Percentiles rank a stretch among this genome's conserved stretches.
These are phyloP conservation scores for Drosophila nikananu DNA, from an alignment of 1,140 invertebrate genomes.

Conservation along the genomic window DNA sequence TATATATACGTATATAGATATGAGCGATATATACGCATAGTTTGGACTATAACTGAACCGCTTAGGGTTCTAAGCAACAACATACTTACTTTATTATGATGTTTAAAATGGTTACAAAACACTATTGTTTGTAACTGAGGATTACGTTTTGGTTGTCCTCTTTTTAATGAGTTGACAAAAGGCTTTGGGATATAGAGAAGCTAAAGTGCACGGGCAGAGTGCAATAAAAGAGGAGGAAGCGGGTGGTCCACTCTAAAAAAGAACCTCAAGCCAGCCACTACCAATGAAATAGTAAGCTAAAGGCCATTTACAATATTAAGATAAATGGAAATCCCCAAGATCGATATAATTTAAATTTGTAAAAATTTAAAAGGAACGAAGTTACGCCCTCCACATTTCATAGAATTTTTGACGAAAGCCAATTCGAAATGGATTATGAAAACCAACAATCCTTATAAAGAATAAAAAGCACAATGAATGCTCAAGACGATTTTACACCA, in stretches of 20 bases:
- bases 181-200: background rate
- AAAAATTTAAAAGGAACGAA: conserved; percentile 54
- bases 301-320: conserved; percentile 17
- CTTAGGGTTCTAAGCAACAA: conserved; percentile 69
- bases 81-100: conserved; percentile 67
- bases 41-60: conserved; percentile 65
- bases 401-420: conserved; percentile 69
- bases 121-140: conserved; percentile 29
- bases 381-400: conserved; percentile 74
- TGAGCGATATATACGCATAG: conserved; percentile 56
- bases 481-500: conserved; percentile 55
- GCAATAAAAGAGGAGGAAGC: conserved; percentile 9
- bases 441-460: conserved; percentile 13
- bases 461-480: conserved; percentile 24
- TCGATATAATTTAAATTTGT: conserved; percentile 32
- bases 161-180: conserved; percentile 10
- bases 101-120: conserved; percentile 30
- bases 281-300: conserved; percentile 1
- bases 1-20: conserved; percentile 67
- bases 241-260: no score
- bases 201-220: conserved; percentile 11
- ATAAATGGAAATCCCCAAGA: conserved; percentile 16
- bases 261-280: conserved; percentile 1
- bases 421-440: conserved; percentile 31
- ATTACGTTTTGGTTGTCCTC: conserved; percentile 16